Conservation (phyloP, 2,888 invertebrate species). For the Ectemnius lituratus region DNA sequence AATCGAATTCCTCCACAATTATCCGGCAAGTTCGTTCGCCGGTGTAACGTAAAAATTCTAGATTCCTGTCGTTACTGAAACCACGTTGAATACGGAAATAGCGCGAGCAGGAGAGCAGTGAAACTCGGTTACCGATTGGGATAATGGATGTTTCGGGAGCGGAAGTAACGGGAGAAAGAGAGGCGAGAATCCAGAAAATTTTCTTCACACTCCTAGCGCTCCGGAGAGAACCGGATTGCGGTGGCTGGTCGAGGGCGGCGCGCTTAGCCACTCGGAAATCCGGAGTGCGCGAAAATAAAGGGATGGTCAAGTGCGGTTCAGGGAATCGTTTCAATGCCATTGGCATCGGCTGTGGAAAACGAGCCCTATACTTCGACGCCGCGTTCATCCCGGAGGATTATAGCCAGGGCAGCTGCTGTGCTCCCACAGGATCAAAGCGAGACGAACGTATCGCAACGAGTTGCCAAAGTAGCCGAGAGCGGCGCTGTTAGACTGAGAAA, state of each 20-base stretch:
- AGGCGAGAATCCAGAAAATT: slow-evolving; percentile 41
- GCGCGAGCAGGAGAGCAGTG: background rate
- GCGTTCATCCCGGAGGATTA: slow-evolving; percentile 68
- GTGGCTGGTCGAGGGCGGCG: slow-evolving; percentile 9
- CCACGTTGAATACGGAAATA: background rate
- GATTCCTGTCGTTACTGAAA: background rate
- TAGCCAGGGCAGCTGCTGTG: slow-evolving; percentile 70
- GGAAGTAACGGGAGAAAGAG: slow-evolving; percentile 20
- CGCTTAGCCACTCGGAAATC: slow-evolving; percentile 33
- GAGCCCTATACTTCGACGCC: slow-evolving; percentile 48
- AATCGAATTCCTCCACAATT: too few relatives aligned
- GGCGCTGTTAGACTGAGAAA: background rate
- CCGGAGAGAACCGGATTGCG: slow-evolving; percentile 15
- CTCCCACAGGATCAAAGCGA: slow-evolving; percentile 59
- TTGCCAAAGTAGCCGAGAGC: background rate
- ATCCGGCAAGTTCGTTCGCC: too few relatives aligned
- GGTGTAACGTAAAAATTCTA: too few relatives aligned
- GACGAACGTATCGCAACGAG: slow-evolving; percentile 24
- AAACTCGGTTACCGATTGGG: slow-evolving; percentile 21
- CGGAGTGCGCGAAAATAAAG: slow-evolving; percentile 38
- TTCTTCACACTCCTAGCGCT: slow-evolving; percentile 23
- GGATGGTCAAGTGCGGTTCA: slow-evolving; percentile 50
- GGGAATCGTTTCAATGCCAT: slow-evolving; percentile 51
- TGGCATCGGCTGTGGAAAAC: slow-evolving; percentile 34
- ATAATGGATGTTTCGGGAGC: slow-evolving; percentile 16